Evolutionary conservation across 2,888 invertebrate species (phyloP).

Genomic region (Epinotia ramella): DNA sequence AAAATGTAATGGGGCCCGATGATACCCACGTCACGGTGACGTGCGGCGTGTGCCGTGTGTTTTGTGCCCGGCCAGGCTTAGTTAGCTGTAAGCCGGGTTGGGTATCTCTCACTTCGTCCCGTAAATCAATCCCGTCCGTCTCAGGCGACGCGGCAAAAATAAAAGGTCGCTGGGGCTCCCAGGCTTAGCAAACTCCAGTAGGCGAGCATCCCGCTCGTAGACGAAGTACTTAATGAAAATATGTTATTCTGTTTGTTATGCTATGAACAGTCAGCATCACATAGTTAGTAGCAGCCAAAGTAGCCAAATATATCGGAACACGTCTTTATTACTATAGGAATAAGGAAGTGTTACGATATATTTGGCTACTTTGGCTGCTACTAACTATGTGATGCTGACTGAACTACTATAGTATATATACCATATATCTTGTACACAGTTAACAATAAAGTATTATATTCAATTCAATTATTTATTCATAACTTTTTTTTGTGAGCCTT

Average conservation of each 20-base stretch:
- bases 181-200: slow-evolving; percentile 14
- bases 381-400: no score
- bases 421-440: no score
- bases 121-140: slow-evolving; percentile 79
- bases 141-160: slow-evolving; percentile 76
- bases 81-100: slow-evolving; percentile 75
- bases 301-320: no score
- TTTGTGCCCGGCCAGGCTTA: slow-evolving; percentile 75
- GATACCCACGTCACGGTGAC: slow-evolving; percentile 71
- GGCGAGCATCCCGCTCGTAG: background rate
- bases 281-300: no score
- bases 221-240: background rate
- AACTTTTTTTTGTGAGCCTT: no score
- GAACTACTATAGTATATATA: no score
- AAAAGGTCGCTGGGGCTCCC: slow-evolving; percentile 60
- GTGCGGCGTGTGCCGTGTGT: slow-evolving; percentile 63
- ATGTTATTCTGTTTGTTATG: background rate
- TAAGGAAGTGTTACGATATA: no score
- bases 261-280: no score
- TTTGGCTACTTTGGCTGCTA: no score
- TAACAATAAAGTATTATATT: no score
- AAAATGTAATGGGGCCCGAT: slow-evolving; percentile 54
- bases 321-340: no score
- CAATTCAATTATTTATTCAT: no score
- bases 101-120: slow-evolving; percentile 74